These are phyloP conservation scores for Jacana jacana DNA, from an alignment of 2,113 vertebrate genomes.

Conservation along the genomic window DNA sequence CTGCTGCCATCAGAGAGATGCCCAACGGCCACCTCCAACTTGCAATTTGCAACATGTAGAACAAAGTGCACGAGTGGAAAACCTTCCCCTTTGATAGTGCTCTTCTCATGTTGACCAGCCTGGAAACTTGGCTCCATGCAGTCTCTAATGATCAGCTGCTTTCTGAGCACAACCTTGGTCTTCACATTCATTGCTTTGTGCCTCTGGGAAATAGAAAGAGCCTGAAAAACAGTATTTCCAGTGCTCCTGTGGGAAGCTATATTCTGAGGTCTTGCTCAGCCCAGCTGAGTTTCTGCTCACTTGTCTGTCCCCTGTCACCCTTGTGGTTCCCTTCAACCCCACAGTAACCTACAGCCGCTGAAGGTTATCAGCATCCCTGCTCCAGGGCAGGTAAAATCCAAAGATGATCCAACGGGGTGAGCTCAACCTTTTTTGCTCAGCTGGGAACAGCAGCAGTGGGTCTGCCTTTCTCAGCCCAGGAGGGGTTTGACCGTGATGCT, in stretches of 20 bases:
- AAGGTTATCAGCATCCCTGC: neutral
- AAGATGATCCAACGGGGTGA: rapidly evolving
- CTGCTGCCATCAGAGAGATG: neutral
- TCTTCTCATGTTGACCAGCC: neutral
- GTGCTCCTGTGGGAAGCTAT: neutral
- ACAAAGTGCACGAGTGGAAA: conserved; percentile 6
- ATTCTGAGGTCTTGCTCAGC: neutral
- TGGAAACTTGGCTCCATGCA: neutral
- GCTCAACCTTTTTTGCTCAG: neutral
- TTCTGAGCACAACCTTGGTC: neutral
- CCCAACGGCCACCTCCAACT: neutral
- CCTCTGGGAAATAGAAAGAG: neutral
- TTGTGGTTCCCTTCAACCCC: neutral
- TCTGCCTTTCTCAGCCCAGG: neutral
- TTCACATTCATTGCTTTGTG: neutral
- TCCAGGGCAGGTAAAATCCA: neutral
- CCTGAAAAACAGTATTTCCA: neutral
- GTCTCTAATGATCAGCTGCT: neutral
- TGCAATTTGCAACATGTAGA: neutral
- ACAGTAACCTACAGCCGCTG: neutral
- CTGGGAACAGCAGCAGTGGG: neutral
- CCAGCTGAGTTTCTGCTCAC: neutral
- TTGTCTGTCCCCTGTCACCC: neutral
- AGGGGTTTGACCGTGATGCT: neutral
- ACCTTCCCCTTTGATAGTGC: neutral